Evolutionary conservation across 2,888 invertebrate species (phyloP), one percentile per base, ranked within the genome.

Genomic region (Bibio marci): DNA sequence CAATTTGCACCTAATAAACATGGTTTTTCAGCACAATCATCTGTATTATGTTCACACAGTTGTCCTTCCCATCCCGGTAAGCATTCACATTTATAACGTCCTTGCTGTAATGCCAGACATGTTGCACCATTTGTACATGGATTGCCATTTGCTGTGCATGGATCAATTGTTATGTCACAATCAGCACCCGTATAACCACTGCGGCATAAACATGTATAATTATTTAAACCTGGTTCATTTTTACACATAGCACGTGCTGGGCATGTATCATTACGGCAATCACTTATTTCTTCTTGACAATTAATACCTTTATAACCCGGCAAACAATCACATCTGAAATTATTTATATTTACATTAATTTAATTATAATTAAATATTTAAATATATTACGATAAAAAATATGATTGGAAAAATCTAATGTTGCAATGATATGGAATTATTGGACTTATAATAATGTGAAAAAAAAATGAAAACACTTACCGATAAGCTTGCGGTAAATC

Each of bases 221-320:
- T 91, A 50, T 82, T 85, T 49, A 73, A 76, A 42, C 83, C 88
- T 15, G 82, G 91, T 60, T 81, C 86, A 58, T 95, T 90, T 63
- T 94, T 92, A 60, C 97, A 97, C 86, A 92, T 91, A 4, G 94
- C 94, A 52, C 91, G 70, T 54, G 91, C 92, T 2, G 90, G 88
- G 50, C 97, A 97, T 0, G 94, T 87, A 44, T 86, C 82, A 53
- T 80, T 82, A 48, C 69, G 68, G 54, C 91, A 94, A 51, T 94
- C 90, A 13, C 83, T 80, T 50, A 79, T 73, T 59, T 92, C 90
- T 55, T 90, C 86, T 64, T 95, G 92, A 54, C 95, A 95, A 55
- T 91, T 91, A 27, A 88, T 74, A n/a, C 91, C 91, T 8, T 80
- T 76, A 51, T 88, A 91, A 32, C 90, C 90, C 3, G 34, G 19